These are phyloP conservation scores for Coelopa pilipes DNA, from an alignment of 2,888 invertebrate genomes.

Conservation along the genomic window DNA sequence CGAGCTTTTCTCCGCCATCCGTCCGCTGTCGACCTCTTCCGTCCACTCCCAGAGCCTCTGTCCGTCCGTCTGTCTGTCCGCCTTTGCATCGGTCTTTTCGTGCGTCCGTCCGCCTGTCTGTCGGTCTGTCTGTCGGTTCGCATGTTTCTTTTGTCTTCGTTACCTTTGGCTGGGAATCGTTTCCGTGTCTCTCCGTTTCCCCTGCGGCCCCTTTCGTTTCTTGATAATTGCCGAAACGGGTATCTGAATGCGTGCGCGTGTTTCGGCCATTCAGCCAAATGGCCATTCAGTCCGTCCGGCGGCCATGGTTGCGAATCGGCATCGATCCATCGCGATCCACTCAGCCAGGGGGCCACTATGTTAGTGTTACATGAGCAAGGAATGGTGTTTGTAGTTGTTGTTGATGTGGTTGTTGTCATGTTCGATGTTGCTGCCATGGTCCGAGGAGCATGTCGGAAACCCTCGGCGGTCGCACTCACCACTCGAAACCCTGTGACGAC, in stretches of 20 bases:
- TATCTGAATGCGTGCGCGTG: not conserved
- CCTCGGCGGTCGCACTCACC: not conserved
- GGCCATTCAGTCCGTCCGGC: not conserved
- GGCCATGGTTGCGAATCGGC: too few relatives aligned
- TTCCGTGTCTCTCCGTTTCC: not conserved
- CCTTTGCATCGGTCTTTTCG: not conserved
- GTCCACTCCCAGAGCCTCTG: not conserved
- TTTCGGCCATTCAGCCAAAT: not conserved
- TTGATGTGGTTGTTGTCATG: slow-evolving; percentile 14
- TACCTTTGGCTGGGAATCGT: not conserved
- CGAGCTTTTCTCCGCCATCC: too few relatives aligned
- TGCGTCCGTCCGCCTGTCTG: not conserved
- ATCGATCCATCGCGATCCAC: not conserved
- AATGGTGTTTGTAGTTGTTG: slow-evolving; percentile 11
- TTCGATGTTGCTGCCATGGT: not conserved
- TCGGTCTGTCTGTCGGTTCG: not conserved
- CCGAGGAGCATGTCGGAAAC: slow-evolving; percentile 9
- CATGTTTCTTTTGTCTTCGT: not conserved
- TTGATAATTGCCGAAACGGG: slow-evolving; percentile 8
- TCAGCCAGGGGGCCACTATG: slow-evolving; percentile 12
- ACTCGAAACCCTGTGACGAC: too few relatives aligned
- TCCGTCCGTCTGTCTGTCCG: not conserved
- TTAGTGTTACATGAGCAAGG: slow-evolving; percentile 24
- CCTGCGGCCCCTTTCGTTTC: too few relatives aligned
- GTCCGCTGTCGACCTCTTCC: too few relatives aligned